Evolutionary conservation across 2,888 invertebrate genomes (phyloP).

Genomic region (Yponomeuta plumbellus): DNA sequence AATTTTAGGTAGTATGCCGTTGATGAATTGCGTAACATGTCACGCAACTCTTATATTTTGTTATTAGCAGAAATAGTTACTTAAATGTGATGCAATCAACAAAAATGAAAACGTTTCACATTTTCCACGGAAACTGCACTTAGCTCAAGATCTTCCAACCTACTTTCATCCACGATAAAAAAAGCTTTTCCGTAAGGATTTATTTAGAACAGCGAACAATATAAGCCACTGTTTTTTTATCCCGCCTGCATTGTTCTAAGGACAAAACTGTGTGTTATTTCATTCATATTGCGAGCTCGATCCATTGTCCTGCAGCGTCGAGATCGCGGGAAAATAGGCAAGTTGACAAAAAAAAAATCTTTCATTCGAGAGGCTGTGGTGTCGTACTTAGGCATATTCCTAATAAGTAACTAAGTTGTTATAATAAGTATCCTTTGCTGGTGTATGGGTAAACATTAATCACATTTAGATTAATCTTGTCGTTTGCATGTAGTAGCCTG

Average conservation of each 20-base stretch:
- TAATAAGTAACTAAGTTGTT: too few species aligned
- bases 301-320: slow-evolving; percentile 45
- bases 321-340: slow-evolving; percentile 33
- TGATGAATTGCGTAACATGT: too few species aligned
- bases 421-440: too few species aligned
- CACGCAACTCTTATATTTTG: too few species aligned
- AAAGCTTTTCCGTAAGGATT: slow-evolving; percentile 12
- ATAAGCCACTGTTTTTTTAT: slow-evolving; percentile 25
- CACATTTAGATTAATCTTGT: too few species aligned
- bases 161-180: slow-evolving; percentile 11
- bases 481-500: too few species aligned
- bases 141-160: neutral
- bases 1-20: too few species aligned
- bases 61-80: too few species aligned
- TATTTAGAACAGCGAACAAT: slow-evolving; percentile 21
- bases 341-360: too few species aligned
- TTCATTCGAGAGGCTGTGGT: too few species aligned
- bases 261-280: slow-evolving; percentile 43
- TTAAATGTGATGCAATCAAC: neutral
- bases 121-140: neutral
- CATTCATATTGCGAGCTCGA: slow-evolving; percentile 44
- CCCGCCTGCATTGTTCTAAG: slow-evolving; percentile 24
- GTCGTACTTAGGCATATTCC: too few species aligned
- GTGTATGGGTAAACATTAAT: too few species aligned
- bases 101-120: neutral